Conservation (phyloP, 2,888 invertebrate genomes). For the Drosophila subsilvestris region DNA sequence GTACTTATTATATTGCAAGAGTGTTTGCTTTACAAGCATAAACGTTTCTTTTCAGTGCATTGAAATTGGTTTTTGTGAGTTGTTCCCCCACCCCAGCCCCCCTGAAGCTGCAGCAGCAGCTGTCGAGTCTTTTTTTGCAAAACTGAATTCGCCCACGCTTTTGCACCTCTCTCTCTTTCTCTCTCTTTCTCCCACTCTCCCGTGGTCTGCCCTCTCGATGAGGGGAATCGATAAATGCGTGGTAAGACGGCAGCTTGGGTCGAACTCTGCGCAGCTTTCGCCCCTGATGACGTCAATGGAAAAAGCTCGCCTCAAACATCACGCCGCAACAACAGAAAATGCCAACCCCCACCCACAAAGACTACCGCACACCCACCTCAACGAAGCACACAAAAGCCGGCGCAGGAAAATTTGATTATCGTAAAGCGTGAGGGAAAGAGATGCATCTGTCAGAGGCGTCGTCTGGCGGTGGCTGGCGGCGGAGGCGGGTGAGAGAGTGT, state of each 20-base stretch:
- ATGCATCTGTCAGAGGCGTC: constrained; percentile 44
- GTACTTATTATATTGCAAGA: too few species aligned
- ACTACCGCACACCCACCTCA: constrained; percentile 1
- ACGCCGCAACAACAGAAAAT: constrained; percentile 56
- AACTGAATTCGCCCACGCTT: constrained; percentile 44
- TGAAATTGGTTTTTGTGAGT: not conserved
- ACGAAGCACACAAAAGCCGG: constrained; percentile 68
- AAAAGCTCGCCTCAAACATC: constrained; percentile 69
- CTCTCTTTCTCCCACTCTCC: constrained; percentile 18
- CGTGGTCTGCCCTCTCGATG: not conserved
- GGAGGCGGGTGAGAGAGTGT: too few species aligned
- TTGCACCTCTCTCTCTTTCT: constrained; percentile 9
- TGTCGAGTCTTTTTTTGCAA: constrained; percentile 52
- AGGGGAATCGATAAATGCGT: constrained; percentile 72
- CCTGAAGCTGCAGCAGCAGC: constrained; percentile 31
- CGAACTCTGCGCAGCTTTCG: constrained; percentile 70
- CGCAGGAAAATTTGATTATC: constrained; percentile 66
- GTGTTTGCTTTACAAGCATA: too few species aligned
- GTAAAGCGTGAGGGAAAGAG: constrained; percentile 45
- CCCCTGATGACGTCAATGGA: constrained; percentile 81
- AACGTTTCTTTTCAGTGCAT: not conserved
- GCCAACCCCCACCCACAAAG: constrained; percentile 10
- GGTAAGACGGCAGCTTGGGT: constrained; percentile 60
- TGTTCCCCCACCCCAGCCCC: not conserved
- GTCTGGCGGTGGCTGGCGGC: constrained; percentile 21